Conservation (phyloP, 2,888 invertebrate species). For the Pachliopta kotzebuea region DNA sequence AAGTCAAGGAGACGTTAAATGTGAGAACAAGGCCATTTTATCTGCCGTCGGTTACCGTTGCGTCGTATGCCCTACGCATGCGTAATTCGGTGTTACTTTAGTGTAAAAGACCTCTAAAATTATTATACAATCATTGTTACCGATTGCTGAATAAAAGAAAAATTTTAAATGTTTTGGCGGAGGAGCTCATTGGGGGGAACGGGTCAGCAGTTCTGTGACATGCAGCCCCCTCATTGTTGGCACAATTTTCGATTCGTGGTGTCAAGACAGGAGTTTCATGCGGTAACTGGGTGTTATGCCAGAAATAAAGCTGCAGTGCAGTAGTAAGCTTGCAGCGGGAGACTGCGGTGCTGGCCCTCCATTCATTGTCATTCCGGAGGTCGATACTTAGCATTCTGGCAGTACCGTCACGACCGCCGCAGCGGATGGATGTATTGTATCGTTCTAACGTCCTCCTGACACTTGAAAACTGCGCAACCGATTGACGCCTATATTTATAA, state of each 20-base stretch:
- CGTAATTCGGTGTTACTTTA: slow-evolving; percentile 30
- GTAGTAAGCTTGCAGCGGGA: slow-evolving; percentile 70
- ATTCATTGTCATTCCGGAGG: slow-evolving; percentile 61
- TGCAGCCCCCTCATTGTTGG: slow-evolving; percentile 38
- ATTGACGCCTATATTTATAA: slow-evolving; percentile 63
- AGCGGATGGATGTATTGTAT: slow-evolving; percentile 48
- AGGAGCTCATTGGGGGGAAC: slow-evolving; percentile 36
- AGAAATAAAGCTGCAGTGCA: slow-evolving; percentile 80
- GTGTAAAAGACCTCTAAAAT: slow-evolving; percentile 1
- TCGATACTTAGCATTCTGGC: slow-evolving; percentile 39
- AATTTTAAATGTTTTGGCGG: slow-evolving; percentile 9
- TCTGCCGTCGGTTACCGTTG: slow-evolving; percentile 31
- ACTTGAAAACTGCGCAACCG: slow-evolving; percentile 36
- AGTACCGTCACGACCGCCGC: slow-evolving; percentile 65
- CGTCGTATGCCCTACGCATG: slow-evolving; percentile 36
- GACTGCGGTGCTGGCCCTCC: slow-evolving; percentile 63
- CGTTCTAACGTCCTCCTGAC: slow-evolving; percentile 33
- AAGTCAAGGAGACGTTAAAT: slow-evolving; percentile 37
- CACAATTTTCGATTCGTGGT: slow-evolving; percentile 31
- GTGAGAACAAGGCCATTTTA: slow-evolving; percentile 42
- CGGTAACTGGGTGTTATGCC: slow-evolving; percentile 63
- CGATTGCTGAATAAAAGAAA: slow-evolving; percentile 28
- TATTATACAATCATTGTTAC: background rate
- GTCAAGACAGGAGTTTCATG: slow-evolving; percentile 36
- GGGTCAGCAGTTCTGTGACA: slow-evolving; percentile 52